phyloP scores from a whole-genome alignment of 2,888 invertebrate genomes.

The Tiphia femorata region DNA sequence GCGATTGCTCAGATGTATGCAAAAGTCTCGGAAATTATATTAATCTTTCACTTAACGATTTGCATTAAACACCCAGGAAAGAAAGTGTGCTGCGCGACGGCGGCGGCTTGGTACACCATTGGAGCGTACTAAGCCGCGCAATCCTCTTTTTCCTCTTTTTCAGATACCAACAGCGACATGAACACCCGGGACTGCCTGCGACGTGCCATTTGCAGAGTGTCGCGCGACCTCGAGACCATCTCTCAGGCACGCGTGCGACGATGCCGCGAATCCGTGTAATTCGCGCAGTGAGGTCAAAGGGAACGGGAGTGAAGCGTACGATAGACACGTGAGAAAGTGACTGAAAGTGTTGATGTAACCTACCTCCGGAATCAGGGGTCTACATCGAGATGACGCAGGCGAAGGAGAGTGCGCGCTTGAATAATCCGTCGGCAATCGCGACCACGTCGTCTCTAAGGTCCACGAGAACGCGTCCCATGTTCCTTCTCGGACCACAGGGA shows the following conservation, averaged over 20 bases:
- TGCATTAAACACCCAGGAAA: too few species aligned
- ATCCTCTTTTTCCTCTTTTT: constrained; percentile 49
- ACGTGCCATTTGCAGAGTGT: constrained; percentile 49
- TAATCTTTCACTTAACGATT: too few species aligned
- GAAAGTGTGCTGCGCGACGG: too few species aligned
- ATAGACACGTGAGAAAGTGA: neutral
- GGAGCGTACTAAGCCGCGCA: constrained; percentile 39
- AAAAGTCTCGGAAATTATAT: too few species aligned
- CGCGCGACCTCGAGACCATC: constrained; percentile 40
- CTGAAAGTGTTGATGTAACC: too few species aligned
- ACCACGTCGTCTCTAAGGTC: constrained; percentile 31
- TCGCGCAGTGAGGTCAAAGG: constrained; percentile 31
- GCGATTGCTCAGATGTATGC: too few species aligned
- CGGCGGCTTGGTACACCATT: constrained; percentile 30
- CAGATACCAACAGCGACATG: constrained; percentile 60
- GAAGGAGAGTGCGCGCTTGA: constrained; percentile 13
- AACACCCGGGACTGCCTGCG: constrained; percentile 48
- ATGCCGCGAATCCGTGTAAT: constrained; percentile 27
- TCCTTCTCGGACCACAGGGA: constrained; percentile 50
- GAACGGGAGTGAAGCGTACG: neutral
- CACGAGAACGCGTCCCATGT: constrained; percentile 44
- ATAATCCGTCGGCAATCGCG: constrained; percentile 12
- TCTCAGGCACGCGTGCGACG: constrained; percentile 25
- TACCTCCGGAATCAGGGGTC: too few species aligned
- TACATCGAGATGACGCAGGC: neutral